Base-by-base conservation (phyloP, 2,888 invertebrate genomes). In the Morpho helenor region DNA sequence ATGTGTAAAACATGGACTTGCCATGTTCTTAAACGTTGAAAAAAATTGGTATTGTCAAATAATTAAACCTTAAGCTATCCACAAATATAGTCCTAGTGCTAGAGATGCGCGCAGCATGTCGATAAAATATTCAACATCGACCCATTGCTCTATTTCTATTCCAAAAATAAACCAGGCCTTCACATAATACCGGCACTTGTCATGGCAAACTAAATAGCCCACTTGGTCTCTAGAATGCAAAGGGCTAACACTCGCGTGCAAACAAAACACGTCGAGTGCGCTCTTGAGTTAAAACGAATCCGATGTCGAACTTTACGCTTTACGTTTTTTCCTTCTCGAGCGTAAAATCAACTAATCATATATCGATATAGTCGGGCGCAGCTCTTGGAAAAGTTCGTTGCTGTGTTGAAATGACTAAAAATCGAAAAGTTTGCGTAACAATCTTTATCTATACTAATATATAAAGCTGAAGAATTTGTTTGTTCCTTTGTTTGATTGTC, bases 241-340 rank as follows among this genome's bases (percentile, higher is more conserved):
- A 74, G 73, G 71, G 73, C 77, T 68, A 78, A 81, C 82, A 81
- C 77, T 76, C 71, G 52, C 65, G 66, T 57, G 69, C 73, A 79
- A 81, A 81, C 78, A 79, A 68, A 67, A 63, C 68, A 65, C 60
- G 60, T 69, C 62, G 66, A 74, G 75, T 71, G 72, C 66, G 65
- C 80, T 71, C 84, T 83, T 68, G 71, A 74, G 73, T 80, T 87
- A 87, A 88, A 88, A 88, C 83, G 79, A 80, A 85, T 87, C 78
- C 77, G 73, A 79, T 87, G 87, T 88, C 74, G 70, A 57, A 23
- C 67, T 64, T 63, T 60, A 66, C 66, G 67, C 69, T 63, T 54
- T 61, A 64, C 63, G 62, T 71, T 73, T 71, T 75, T 75, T 74
- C 70, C 71, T 64, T 64, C 68, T 69, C 66, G 63, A 71, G 57